These are phyloP conservation scores for Choreutis nemorana DNA, from an alignment of 2,888 invertebrate genomes.

Conservation along the genomic window DNA sequence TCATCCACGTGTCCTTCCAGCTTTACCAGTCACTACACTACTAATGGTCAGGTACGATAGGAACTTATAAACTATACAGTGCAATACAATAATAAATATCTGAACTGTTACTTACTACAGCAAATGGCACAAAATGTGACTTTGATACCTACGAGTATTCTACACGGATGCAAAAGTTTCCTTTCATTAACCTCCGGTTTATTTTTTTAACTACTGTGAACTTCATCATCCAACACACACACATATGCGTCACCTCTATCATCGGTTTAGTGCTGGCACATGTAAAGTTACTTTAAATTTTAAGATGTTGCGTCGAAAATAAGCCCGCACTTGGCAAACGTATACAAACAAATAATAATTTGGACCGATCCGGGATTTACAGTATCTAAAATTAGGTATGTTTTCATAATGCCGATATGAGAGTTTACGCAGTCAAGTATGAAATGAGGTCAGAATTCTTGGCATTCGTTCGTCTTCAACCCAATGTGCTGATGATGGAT, in stretches of 20 bases:
- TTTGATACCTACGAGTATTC: too few relatives aligned
- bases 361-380: slow-evolving; percentile 37
- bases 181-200: too few relatives aligned
- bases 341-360: slow-evolving; percentile 53
- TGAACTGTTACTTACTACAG: too few relatives aligned
- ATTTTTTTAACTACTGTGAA: too few relatives aligned
- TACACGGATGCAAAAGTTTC: too few relatives aligned
- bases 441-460: slow-evolving; percentile 59
- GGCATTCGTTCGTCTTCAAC: slow-evolving; percentile 36
- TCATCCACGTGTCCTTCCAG: too few relatives aligned
- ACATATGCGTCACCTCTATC: slow-evolving; percentile 14
- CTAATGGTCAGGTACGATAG: too few relatives aligned
- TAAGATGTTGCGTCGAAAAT: slow-evolving; percentile 34
- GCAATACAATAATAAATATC: too few relatives aligned
- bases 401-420: slow-evolving; percentile 58
- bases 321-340: slow-evolving; percentile 48
- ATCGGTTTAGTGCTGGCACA: slow-evolving; percentile 7
- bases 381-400: slow-evolving; percentile 52
- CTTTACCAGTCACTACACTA: too few relatives aligned
- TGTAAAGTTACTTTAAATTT: slow-evolving; percentile 6
- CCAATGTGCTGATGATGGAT: slow-evolving; percentile 27
- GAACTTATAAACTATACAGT: too few relatives aligned
- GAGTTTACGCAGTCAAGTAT: slow-evolving; percentile 55
- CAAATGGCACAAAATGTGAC: too few relatives aligned
- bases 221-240: too few relatives aligned